A percentile compares a stretch with the other conserved stretches of the same genome.
Conservation (phyloP, 2,113 vertebrate species). For the Passer domesticus region DNA sequence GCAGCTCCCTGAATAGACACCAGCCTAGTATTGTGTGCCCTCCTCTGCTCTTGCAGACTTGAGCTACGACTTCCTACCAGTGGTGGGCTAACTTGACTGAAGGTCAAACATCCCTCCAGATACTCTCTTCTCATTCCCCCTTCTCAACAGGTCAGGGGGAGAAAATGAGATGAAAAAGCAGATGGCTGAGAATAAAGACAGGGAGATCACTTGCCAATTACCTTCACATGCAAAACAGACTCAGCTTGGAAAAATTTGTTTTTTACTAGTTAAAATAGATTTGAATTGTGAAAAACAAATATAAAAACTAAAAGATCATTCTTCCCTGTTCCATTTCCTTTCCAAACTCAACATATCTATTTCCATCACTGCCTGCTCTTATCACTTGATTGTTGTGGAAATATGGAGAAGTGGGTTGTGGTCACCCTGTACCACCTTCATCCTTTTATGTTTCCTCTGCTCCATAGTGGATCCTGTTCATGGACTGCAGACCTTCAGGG, state of each 20-base stretch:
- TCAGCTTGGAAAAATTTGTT: not conserved
- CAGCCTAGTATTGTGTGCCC: too few species aligned
- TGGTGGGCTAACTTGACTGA: not conserved
- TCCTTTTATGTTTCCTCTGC: not conserved
- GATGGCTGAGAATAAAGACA: not conserved
- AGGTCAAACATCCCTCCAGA: not conserved
- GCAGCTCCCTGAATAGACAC: not conserved
- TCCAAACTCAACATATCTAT: not conserved
- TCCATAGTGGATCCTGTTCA: not conserved
- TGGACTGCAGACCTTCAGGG: too few species aligned
- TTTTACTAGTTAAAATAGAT: not conserved
- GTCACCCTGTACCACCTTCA: not conserved
- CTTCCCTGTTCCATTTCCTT: not conserved
- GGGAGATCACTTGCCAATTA: not conserved
- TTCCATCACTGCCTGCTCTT: not conserved
- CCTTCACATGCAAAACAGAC: not conserved
- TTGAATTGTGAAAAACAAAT: not conserved
- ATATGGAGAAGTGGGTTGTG: not conserved
- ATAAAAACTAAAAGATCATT: not conserved
- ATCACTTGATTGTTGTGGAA: fast-evolving
- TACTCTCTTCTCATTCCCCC: not conserved
- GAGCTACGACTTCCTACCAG: not conserved
- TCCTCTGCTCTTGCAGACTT: not conserved
- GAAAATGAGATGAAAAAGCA: not conserved
- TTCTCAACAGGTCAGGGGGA: not conserved